These are phyloP conservation scores for Tetrapedia diversipes DNA, from an alignment of 2,888 invertebrate species.

Conservation along the genomic window DNA sequence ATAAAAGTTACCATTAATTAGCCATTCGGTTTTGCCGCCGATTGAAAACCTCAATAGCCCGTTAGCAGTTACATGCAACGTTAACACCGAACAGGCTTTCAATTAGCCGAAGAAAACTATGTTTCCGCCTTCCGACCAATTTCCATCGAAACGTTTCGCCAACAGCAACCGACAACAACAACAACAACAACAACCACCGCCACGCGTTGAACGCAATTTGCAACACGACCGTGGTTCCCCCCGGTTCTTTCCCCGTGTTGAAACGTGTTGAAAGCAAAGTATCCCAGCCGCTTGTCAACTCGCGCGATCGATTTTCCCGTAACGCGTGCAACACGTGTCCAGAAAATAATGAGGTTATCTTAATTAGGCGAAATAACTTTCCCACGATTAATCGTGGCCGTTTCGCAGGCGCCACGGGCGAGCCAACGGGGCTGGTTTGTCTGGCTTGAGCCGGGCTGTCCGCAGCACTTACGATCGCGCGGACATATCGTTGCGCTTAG, in stretches of 20 bases:
- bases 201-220: not conserved
- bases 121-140: slow-evolving; percentile 28
- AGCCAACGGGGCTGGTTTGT: too few relatives aligned
- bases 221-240: not conserved
- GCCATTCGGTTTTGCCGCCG: not conserved
- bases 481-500: slow-evolving; percentile 46
- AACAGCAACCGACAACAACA: not conserved
- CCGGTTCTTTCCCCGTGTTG: not conserved
- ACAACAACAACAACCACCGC: not conserved
- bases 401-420: not conserved
- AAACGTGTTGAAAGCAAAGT: too few relatives aligned
- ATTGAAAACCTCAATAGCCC: not conserved
- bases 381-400: slow-evolving; percentile 33
- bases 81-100: slow-evolving; percentile 16
- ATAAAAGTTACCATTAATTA: slow-evolving; percentile 25
- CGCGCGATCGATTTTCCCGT: slow-evolving; percentile 28
- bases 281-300: slow-evolving; percentile 14
- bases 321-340: not conserved
- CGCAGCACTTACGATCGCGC: slow-evolving; percentile 31
- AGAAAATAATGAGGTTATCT: slow-evolving; percentile 32
- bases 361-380: slow-evolving; percentile 44
- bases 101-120: slow-evolving; percentile 48
- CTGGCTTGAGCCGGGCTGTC: slow-evolving; percentile 34
- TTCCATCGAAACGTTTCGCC: slow-evolving; percentile 28
- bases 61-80: not conserved